A percentile compares a stretch with the other conserved stretches of the same genome.
These are phyloP conservation scores for Elysia chlorotica DNA, from an alignment of 1,140 invertebrate species.

Conservation along the genomic window DNA sequence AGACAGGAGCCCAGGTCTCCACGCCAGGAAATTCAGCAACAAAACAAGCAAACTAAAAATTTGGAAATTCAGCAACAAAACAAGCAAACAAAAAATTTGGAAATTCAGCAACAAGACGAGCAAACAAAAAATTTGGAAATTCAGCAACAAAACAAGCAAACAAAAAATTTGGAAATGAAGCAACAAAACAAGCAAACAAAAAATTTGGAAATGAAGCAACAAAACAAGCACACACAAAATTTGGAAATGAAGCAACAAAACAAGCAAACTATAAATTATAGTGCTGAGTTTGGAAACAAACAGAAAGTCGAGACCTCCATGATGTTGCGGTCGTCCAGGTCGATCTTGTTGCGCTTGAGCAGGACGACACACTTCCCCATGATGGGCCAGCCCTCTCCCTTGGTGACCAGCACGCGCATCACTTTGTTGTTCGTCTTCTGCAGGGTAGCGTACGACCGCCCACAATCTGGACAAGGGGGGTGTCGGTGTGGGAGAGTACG, in stretches of 20 bases:
- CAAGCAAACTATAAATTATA: no score
- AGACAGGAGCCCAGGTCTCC: no score
- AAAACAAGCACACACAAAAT: not conserved
- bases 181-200: not conserved
- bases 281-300: no score
- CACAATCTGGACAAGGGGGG: not conserved
- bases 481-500: not conserved
- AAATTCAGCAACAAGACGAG: no score
- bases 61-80: no score
- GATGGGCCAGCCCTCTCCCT: not conserved
- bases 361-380: constrained; percentile 17
- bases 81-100: no score
- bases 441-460: constrained; percentile 3
- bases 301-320: no score
- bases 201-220: not conserved
- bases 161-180: not conserved
- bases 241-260: not conserved
- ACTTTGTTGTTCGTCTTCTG: not conserved
- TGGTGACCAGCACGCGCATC: not conserved
- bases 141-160: not conserved
- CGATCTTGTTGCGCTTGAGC: not conserved
- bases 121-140: no score
- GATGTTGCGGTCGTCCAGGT: constrained; percentile 15
- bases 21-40: no score
- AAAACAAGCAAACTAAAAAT: no score